Base-by-base conservation (phyloP, 2,888 invertebrate species). In the Cistogaster globosa region DNA sequence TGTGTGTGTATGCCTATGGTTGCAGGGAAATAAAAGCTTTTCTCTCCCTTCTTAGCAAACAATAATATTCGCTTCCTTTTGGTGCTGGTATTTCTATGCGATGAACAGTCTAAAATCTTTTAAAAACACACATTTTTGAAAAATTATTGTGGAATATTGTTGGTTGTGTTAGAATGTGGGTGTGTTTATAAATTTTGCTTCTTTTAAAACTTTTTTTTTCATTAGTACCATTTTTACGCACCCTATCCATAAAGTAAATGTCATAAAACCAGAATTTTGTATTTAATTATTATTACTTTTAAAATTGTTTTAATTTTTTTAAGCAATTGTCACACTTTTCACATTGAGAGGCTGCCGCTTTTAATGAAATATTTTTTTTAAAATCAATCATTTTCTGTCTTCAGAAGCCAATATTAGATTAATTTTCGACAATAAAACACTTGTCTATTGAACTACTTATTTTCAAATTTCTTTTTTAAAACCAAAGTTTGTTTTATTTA, bases 251-350 rank as follows among this genome's bases (percentile, higher is more conserved):
- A 32, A 12, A 26, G 5, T 51, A 32, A 65, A 65, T 48, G 65
- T 32, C 51, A 65, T 51, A 9, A 51, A 65, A 65, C 48, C n/a
- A 48, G n/a, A n/a, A n/a, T n/a, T n/a, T 16, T 45, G 11, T 65
- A 51, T 51, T 18, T 65, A 65, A 51, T 42, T 20, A 36, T 67
- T 18, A 22, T 51, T 48, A 14, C 32, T 36, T 32, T 67, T 67
- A 22, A 7, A 7, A 8, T 36, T 18, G 36, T 14, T 53, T 53
- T 8, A 1, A 1, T 51, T 48, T 1, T 4, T 12, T 7, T 18
- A 51, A 65, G 8, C 48, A 67, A 51, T 51, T n/a, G 18, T 32
- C n/a, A 51, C 48, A 51, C 18, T 32, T 67, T 2, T 67, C 20
- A 53, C 32, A 65, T 32, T 48, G 51, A 65, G n/a, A 5, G 6